Percentiles rank a stretch among this genome's conserved stretches.
phyloP scores from a whole-genome alignment of 2,888 invertebrate genomes.

The Stenichneumon culpator region DNA sequence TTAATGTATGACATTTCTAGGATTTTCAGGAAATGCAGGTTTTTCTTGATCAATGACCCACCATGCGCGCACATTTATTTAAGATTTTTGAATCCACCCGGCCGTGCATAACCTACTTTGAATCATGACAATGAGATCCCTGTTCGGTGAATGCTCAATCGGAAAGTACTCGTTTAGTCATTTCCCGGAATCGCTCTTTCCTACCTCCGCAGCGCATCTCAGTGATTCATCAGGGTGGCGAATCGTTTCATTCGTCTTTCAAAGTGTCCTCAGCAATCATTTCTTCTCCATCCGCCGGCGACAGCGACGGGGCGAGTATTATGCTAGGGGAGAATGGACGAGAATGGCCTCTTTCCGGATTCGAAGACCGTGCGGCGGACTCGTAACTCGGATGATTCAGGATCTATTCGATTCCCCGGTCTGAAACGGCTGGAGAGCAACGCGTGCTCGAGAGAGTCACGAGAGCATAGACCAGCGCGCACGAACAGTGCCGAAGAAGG shows the following conservation, averaged over 20 bases:
- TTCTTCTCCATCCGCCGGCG: slow-evolving; percentile 21
- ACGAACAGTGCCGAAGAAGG: slow-evolving; percentile 14
- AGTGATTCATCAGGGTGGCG: slow-evolving; percentile 42
- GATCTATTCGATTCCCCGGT: slow-evolving; percentile 48
- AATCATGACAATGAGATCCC: neutral
- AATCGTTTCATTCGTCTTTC: slow-evolving; percentile 51
- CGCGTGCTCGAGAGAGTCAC: neutral
- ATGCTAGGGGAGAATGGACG: slow-evolving; percentile 44
- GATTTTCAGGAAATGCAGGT: neutral
- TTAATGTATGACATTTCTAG: neutral
- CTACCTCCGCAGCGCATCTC: neutral
- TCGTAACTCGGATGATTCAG: slow-evolving; percentile 69
- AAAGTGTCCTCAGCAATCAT: slow-evolving; percentile 49
- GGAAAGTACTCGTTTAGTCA: slow-evolving; percentile 28
- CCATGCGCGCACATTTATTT: neutral
- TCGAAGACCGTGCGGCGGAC: slow-evolving; percentile 47
- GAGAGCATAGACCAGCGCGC: slow-evolving; percentile 1
- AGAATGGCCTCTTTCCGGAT: slow-evolving; percentile 58
- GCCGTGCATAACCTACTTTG: neutral
- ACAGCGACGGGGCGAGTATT: slow-evolving; percentile 26
- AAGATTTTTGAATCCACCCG: neutral
- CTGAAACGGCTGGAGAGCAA: slow-evolving; percentile 19
- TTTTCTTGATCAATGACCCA: neutral
- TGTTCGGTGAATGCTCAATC: slow-evolving; percentile 20
- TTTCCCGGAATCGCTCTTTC: slow-evolving; percentile 28